Evolutionary conservation across 2,888 invertebrate species (phyloP), one percentile per base, ranked within the genome.

Genomic region (Emmelina monodactyla): DNA sequence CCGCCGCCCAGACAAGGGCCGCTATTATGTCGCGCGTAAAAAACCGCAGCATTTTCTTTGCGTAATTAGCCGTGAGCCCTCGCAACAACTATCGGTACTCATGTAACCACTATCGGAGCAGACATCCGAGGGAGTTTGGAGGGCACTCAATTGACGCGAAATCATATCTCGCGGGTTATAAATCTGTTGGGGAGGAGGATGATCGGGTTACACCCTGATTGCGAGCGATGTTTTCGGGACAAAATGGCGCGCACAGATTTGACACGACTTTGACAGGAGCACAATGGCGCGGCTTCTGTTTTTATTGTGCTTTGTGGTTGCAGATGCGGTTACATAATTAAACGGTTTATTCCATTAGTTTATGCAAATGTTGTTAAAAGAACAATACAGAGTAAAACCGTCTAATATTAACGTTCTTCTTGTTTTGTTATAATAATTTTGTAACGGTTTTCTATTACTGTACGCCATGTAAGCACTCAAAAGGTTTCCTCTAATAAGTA

Each of bases 111-210:
- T 58, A 53, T 52, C 44, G 43, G 41, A 45, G 46, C 47, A 40
- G 40, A 48, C 49, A 45, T 47, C 40, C 49, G 43, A 51, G 46
- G 44, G 47, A 32, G 34, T 37, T 32, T 33, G 39, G 54, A 58
- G 63, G 62, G 59, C 53, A 56, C 63, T 67, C 63, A 58, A 68
- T 67, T 68, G 69, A 61, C 65, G 64, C 59, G 57, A 66, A 73
- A 73, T 69, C 71, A 71, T 71, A 75, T 75, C 73, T 66, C 61
- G 58, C 62, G 66, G 68, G 62, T 70, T 71, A 76, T 72, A 75
- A 73, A 75, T 75, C 75, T 66, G 66, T 60, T 60, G 51, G 59
- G 56, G 57, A 57, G 54, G 49, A 61, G 66, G 62, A 60, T 57
- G 63, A 59, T 72, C 65, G 55, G 52, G 70, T 72, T 72, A 68